Conservation (phyloP, 1,140 invertebrate genomes). For the Sarcophaga peregrina region DNA sequence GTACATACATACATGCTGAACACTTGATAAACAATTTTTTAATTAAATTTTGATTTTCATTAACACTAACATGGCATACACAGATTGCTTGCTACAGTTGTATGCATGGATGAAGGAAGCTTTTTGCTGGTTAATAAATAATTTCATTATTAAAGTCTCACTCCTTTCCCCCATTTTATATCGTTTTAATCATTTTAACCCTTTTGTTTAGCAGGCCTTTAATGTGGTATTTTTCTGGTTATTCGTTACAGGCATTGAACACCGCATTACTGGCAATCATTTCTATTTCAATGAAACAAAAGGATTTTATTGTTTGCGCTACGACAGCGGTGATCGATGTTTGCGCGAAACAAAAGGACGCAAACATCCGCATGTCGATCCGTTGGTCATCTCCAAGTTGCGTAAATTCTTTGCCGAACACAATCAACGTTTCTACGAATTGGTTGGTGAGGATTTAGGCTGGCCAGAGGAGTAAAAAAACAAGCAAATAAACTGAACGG, state of each 20-base stretch:
- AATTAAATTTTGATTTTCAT: too few relatives aligned
- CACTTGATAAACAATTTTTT: too few relatives aligned
- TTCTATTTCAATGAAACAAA: conserved; percentile 98
- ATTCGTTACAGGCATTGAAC: conserved; percentile 62
- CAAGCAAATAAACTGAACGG: background rate
- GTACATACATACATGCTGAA: too few relatives aligned
- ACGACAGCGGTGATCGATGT: conserved; percentile 87
- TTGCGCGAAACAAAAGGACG: conserved; percentile 94
- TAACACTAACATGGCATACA: too few relatives aligned
- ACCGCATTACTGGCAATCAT: conserved; percentile 84
- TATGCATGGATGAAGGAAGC: too few relatives aligned
- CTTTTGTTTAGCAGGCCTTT: too few relatives aligned
- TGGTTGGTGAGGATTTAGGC: conserved; percentile 90
- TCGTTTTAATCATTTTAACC: too few relatives aligned
- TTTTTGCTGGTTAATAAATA: too few relatives aligned
- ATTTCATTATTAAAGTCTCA: too few relatives aligned
- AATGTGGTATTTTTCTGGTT: background rate
- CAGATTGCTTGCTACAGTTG: too few relatives aligned
- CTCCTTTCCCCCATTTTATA: too few relatives aligned
- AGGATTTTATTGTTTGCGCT: conserved; percentile 94
- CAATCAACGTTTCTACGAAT: conserved; percentile 94
- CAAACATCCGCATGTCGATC: conserved; percentile 88
- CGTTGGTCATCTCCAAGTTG: conserved; percentile 85
- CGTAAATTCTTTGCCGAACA: conserved; percentile 93
- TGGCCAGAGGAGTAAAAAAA: conserved; percentile 63